Percentiles rank a stretch among this genome's conserved stretches.
Evolutionary conservation across 2,888 invertebrate genomes (phyloP).

Genomic region (Julus scanicus): DNA sequence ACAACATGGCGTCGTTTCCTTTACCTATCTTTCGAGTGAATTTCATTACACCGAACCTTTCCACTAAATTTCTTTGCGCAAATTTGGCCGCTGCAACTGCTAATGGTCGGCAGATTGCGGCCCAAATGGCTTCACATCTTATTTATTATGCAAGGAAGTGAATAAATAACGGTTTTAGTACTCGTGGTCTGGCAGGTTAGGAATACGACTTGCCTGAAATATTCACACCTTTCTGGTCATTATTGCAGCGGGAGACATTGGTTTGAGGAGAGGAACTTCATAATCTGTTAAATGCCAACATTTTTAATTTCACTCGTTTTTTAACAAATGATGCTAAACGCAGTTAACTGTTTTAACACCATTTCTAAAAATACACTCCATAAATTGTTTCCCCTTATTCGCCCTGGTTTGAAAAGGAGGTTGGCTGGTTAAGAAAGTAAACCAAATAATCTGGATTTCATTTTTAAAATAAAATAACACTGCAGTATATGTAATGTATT

Average conservation of each 20-base stretch:
- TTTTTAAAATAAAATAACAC: too few relatives aligned
- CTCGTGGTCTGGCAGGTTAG: neutral
- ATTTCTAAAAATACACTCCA: too few relatives aligned
- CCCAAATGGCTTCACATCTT: neutral
- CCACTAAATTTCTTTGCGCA: neutral
- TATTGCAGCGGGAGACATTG: neutral
- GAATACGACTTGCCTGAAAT: neutral
- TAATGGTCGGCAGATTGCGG: neutral
- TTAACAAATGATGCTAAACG: too few relatives aligned
- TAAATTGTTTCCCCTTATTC: too few relatives aligned
- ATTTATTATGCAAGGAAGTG: slow-evolving; percentile 12
- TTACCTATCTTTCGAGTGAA: neutral
- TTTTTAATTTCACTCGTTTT: too few relatives aligned
- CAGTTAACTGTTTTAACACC: too few relatives aligned
- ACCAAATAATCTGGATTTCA: too few relatives aligned
- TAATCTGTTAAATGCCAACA: neutral
- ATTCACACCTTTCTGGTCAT: neutral
- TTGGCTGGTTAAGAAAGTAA: too few relatives aligned
- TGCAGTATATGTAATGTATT: too few relatives aligned
- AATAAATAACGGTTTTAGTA: neutral
- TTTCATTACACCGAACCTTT: neutral
- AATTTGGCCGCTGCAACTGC: neutral
- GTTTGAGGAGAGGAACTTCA: neutral
- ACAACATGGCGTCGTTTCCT: slow-evolving; percentile 28
- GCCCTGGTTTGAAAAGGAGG: too few relatives aligned